Evolutionary conservation across 2,797 vertebrate genomes (phyloP).

Genomic region (Hemitrygon akajei): DNA sequence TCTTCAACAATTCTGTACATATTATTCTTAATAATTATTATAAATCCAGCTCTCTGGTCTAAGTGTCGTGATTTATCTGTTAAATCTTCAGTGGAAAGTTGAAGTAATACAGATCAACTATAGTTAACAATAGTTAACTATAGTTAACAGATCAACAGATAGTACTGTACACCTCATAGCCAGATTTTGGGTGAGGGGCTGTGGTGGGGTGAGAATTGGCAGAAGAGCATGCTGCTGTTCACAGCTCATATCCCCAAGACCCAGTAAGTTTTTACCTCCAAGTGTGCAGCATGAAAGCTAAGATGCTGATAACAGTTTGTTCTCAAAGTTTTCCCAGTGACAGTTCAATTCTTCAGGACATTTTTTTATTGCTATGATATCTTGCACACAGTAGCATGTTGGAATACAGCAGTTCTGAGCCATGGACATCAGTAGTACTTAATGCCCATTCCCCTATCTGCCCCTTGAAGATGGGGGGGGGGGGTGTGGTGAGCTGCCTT

Average conservation of each 20-base stretch:
- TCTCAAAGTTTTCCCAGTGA: not conserved
- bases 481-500: too few relatives aligned
- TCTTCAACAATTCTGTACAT: slow-evolving; percentile 23
- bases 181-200: too few relatives aligned
- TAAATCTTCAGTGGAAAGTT: not conserved
- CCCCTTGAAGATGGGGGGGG: too few relatives aligned
- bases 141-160: too few relatives aligned
- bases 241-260: not conserved
- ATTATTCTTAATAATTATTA: slow-evolving; percentile 34
- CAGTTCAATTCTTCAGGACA: not conserved
- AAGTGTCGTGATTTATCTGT: not conserved
- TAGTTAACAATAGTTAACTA: too few relatives aligned
- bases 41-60: slow-evolving; percentile 14
- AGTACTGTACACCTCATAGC: not conserved
- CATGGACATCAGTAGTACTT: too few relatives aligned
- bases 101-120: too few relatives aligned
- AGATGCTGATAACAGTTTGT: not conserved
- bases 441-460: too few relatives aligned
- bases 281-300: not conserved
- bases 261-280: not conserved
- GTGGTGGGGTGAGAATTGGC: too few relatives aligned
- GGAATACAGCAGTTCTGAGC: not conserved
- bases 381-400: not conserved
- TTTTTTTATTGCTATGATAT: not conserved
- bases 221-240: too few relatives aligned